Evolutionary conservation across 2,113 vertebrate species (phyloP).

Genomic region (Seriola quinqueradiata): DNA sequence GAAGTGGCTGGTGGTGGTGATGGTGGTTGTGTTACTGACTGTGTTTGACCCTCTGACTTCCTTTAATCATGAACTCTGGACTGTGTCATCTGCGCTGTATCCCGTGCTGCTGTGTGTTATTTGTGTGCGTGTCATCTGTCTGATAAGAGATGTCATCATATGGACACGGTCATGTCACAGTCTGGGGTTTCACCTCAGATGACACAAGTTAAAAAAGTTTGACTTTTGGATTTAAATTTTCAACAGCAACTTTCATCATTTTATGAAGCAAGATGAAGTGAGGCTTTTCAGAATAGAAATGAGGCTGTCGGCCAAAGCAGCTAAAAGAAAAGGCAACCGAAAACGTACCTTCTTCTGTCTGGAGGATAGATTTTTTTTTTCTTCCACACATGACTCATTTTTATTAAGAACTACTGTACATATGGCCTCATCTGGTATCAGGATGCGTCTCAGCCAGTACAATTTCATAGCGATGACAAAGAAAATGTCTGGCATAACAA

Average conservation of each 20-base stretch:
- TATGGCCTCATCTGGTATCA: conserved; percentile 45
- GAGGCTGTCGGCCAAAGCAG: conserved; percentile 13
- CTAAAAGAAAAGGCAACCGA: conserved; percentile 27
- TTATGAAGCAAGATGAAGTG: not conserved
- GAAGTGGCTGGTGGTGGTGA: conserved; percentile 58
- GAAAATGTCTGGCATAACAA: conserved; percentile 62
- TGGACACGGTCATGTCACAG: conserved; percentile 1
- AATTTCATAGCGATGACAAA: conserved; percentile 62
- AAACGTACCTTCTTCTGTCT: conserved; percentile 31
- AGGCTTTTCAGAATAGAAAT: conserved; percentile 13
- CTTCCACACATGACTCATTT: conserved; percentile 56
- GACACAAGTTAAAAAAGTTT: conserved; percentile 21
- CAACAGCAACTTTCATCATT: not conserved
- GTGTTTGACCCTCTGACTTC: conserved; percentile 57
- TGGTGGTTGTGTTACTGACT: conserved; percentile 21
- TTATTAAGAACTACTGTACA: conserved; percentile 41
- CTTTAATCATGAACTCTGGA: conserved; percentile 47
- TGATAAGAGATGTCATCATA: conserved; percentile 35
- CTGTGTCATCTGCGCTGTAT: conserved; percentile 45
- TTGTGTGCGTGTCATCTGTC: conserved; percentile 27
- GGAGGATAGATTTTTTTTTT: conserved; percentile 39
- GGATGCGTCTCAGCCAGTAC: conserved; percentile 64
- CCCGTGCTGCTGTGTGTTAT: conserved; percentile 4
- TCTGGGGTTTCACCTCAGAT: conserved; percentile 19
- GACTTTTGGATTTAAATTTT: conserved; percentile 5